phyloP scores from a whole-genome alignment of 2,797 vertebrate genomes.

The Saxicola maurus region DNA sequence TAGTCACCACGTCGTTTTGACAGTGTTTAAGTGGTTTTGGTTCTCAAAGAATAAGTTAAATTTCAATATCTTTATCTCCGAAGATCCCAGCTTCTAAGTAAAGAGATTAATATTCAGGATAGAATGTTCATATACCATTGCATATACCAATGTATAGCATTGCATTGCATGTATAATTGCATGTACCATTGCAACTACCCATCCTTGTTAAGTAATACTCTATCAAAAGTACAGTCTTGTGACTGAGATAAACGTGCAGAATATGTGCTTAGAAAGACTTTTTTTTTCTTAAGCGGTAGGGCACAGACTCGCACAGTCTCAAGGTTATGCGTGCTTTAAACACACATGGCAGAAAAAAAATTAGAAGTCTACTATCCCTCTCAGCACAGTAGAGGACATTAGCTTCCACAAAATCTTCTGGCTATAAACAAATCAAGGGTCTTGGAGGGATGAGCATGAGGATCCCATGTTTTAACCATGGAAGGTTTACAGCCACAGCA shows the following conservation, averaged over 20 bases:
- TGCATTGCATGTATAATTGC: neutral
- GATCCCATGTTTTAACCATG: accelerated
- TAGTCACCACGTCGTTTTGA: neutral
- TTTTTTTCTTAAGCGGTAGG: neutral
- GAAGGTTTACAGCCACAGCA: neutral
- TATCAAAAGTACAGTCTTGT: accelerated
- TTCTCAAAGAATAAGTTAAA: neutral
- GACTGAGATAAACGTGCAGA: neutral
- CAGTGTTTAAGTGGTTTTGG: accelerated
- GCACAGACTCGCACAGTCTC: neutral
- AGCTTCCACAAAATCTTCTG: neutral
- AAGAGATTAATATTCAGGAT: neutral
- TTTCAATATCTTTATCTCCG: neutral
- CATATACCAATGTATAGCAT: neutral
- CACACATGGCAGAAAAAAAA: neutral
- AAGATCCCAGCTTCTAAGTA: neutral
- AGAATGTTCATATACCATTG: neutral
- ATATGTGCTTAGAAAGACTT: neutral
- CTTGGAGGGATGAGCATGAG: neutral
- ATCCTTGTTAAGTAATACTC: neutral
- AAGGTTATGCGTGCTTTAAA: neutral
- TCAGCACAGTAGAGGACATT: neutral
- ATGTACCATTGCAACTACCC: neutral
- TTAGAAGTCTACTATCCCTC: neutral
- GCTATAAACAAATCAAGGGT: neutral